Conservation (phyloP, 2,797 vertebrate species). For the Hybognathus amarus region DNA sequence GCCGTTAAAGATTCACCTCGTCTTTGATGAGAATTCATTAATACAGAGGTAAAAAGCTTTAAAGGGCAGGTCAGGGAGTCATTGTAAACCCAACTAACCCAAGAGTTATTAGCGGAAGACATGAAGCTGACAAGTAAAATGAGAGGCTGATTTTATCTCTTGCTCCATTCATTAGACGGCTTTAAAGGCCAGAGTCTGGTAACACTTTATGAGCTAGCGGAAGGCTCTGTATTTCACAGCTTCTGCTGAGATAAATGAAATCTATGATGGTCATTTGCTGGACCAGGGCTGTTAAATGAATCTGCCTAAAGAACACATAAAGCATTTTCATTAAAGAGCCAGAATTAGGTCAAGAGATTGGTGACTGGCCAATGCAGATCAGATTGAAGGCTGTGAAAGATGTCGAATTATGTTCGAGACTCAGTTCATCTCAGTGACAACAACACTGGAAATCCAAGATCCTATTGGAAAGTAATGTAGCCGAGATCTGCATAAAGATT, state of each 20-base stretch:
- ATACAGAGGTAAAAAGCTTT: slow-evolving; percentile 1
- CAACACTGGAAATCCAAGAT: background rate
- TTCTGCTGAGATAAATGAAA: slow-evolving; percentile 57
- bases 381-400: background rate
- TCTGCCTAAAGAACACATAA: slow-evolving; percentile 48
- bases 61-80: background rate
- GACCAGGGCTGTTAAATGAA: slow-evolving; percentile 56
- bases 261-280: slow-evolving; percentile 62
- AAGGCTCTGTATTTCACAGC: slow-evolving; percentile 28
- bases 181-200: slow-evolving; percentile 58
- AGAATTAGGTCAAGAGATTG: slow-evolving; percentile 14
- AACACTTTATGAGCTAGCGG: slow-evolving; percentile 62
- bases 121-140: slow-evolving; percentile 24
- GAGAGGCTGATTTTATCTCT: slow-evolving; percentile 34
- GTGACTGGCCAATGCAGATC: background rate
- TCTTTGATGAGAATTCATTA: background rate
- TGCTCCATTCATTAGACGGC: slow-evolving; percentile 65
- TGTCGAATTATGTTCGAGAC: background rate
- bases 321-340: slow-evolving; percentile 55
- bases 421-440: background rate
- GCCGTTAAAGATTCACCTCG: background rate
- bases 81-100: slow-evolving; percentile 1
- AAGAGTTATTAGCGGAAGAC: slow-evolving; percentile 1
- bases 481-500: background rate
- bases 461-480: background rate